Conservation (phyloP, 2,888 invertebrate genomes). For the Ormyrus nitidulus region DNA sequence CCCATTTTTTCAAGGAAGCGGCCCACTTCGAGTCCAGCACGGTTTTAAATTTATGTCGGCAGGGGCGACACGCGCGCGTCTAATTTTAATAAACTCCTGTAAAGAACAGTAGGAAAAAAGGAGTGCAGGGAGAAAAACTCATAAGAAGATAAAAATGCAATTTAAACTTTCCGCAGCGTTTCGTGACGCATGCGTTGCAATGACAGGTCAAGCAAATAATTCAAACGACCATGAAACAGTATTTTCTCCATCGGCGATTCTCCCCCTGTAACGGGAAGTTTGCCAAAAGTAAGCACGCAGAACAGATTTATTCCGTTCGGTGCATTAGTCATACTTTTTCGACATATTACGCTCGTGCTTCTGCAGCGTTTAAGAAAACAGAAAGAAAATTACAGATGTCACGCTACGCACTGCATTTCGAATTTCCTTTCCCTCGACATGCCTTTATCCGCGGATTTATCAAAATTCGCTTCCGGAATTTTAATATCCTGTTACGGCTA, state of each 20-base stretch:
- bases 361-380: constrained; percentile 50
- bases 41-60: constrained; percentile 32
- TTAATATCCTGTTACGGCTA: constrained; percentile 10
- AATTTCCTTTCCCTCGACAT: constrained; percentile 16
- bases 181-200: constrained; percentile 55
- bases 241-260: constrained; percentile 58
- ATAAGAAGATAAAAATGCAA: constrained; percentile 54
- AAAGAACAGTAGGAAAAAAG: constrained; percentile 21
- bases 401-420: constrained; percentile 47
- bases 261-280: constrained; percentile 58
- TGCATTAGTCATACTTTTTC: constrained; percentile 59
- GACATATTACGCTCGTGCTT: constrained; percentile 53
- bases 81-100: constrained; percentile 34
- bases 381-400: constrained; percentile 47
- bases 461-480: constrained; percentile 44
- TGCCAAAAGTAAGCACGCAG: constrained; percentile 64
- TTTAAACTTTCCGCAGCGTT: constrained; percentile 54
- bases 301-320: constrained; percentile 64
- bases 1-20: background rate
- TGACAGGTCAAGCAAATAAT: constrained; percentile 58
- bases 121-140: background rate
- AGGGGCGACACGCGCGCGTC: background rate
- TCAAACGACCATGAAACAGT: constrained; percentile 56
- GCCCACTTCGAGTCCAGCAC: background rate
- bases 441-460: constrained; percentile 23